Evolutionary conservation across 2,113 vertebrate species (phyloP).

Genomic region (Hiodon alosoides): DNA sequence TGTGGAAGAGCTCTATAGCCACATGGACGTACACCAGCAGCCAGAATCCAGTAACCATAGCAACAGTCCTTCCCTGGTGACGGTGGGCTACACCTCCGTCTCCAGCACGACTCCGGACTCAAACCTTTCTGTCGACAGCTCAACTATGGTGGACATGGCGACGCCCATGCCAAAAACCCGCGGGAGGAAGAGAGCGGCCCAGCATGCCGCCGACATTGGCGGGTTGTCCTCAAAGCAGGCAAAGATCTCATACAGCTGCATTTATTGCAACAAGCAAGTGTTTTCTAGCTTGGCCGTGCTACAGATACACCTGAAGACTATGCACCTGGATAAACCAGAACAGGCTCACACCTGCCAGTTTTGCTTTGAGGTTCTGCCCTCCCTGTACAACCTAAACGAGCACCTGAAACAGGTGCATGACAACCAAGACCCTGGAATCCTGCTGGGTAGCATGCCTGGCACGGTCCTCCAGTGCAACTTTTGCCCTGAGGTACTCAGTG

Average conservation of each 20-base stretch:
- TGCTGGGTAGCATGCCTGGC: conserved; percentile 84
- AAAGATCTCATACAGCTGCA: conserved; percentile 91
- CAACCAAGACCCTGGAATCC: conserved; percentile 74
- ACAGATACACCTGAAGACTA: conserved; percentile 94
- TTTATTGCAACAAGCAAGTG: conserved; percentile 94
- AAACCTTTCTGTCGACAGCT: conserved; percentile 94
- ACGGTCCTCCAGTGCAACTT: conserved; percentile 95
- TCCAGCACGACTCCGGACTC: conserved; percentile 97
- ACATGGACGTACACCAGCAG: conserved; percentile 96
- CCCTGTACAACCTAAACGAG: conserved; percentile 92
- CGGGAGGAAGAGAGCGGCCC: conserved; percentile 83
- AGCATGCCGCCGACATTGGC: conserved; percentile 77
- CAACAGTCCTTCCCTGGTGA: conserved; percentile 91
- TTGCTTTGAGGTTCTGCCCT: conserved; percentile 92
- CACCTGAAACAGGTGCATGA: conserved; percentile 95
- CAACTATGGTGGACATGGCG: conserved; percentile 84
- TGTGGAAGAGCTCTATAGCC: conserved; percentile 89
- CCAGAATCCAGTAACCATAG: conserved; percentile 94
- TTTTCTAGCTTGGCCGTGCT: conserved; percentile 94
- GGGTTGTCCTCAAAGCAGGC: conserved; percentile 82
- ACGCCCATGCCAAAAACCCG: conserved; percentile 85
- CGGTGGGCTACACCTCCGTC: conserved; percentile 93
- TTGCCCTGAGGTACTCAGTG: conserved; percentile 86
- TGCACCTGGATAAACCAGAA: conserved; percentile 95
- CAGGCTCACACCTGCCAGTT: conserved; percentile 96